Evolutionary conservation across 2,113 vertebrate species (phyloP).

Genomic region (Cebus imitator): DNA sequence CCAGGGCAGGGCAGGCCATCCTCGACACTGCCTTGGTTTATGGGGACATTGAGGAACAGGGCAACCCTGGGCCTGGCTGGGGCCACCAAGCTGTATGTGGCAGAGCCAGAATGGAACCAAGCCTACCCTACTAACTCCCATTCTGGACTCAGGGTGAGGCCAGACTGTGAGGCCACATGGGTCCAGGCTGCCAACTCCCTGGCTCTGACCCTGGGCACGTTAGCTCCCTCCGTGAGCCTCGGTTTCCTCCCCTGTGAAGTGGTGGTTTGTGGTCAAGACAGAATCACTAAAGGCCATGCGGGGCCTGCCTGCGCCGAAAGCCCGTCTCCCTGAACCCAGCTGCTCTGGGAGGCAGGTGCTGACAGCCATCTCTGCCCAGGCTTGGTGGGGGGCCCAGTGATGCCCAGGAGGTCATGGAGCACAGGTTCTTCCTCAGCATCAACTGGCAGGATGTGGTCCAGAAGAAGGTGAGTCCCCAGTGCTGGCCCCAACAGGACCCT

Average conservation of each 20-base stretch:
- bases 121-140: neutral
- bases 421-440: constrained; percentile 92
- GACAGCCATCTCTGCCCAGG: constrained; percentile 81
- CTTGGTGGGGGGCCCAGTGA: constrained; percentile 93
- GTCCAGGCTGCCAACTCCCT: neutral
- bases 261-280: neutral
- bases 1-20: neutral
- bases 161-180: too few relatives aligned
- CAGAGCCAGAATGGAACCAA: neutral
- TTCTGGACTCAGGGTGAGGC: neutral
- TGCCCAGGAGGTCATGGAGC: constrained; percentile 96
- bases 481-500: neutral
- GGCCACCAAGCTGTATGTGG: neutral
- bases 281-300: neutral
- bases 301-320: neutral
- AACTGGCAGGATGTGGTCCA: constrained; percentile 95
- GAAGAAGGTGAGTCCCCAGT: constrained; percentile 86
- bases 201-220: neutral
- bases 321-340: neutral
- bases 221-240: neutral
- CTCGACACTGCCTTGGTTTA: neutral
- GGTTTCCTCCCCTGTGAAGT: neutral
- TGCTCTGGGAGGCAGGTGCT: rapidly evolving
- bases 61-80: neutral
- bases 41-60: neutral